These are phyloP conservation scores for Scomber scombrus DNA, from an alignment of 2,113 vertebrate genomes.

Conservation along the genomic window DNA sequence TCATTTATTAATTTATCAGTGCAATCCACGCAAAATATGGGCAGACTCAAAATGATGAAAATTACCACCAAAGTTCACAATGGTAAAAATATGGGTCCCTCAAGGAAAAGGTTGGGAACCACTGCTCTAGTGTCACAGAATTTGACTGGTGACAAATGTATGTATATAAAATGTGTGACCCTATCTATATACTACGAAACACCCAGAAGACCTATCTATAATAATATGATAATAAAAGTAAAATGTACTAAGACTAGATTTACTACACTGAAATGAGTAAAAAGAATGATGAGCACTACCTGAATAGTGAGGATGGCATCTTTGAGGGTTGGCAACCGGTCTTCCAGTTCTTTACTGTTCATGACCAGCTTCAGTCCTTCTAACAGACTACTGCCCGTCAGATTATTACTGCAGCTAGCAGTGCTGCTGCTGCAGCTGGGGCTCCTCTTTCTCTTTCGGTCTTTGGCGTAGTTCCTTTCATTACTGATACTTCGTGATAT, in stretches of 20 bases:
- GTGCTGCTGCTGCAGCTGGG: slow-evolving; percentile 5
- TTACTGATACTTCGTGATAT: slow-evolving; percentile 65
- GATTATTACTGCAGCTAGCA: background rate
- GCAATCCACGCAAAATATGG: too few relatives aligned
- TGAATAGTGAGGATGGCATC: slow-evolving; percentile 92
- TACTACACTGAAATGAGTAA: background rate
- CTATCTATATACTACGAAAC: too few relatives aligned
- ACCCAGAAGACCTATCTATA: too few relatives aligned
- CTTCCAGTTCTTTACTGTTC: slow-evolving; percentile 87
- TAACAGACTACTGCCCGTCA: slow-evolving; percentile 83
- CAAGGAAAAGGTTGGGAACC: too few relatives aligned
- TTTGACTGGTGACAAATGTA: too few relatives aligned
- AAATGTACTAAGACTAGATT: background rate
- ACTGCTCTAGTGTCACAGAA: too few relatives aligned
- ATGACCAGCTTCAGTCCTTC: slow-evolving; percentile 91
- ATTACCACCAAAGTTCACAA: too few relatives aligned
- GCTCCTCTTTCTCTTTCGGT: slow-evolving; percentile 56
- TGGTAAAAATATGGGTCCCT: too few relatives aligned
- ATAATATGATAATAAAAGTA: too few relatives aligned
- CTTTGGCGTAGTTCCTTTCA: slow-evolving; percentile 40
- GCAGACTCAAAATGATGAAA: too few relatives aligned
- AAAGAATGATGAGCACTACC: slow-evolving; percentile 59
- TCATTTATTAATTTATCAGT: too few relatives aligned
- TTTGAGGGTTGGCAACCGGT: slow-evolving; percentile 89
- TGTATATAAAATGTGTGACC: too few relatives aligned